Conservation (phyloP, 2,113 vertebrate species). For the Rafetus swinhoei region DNA sequence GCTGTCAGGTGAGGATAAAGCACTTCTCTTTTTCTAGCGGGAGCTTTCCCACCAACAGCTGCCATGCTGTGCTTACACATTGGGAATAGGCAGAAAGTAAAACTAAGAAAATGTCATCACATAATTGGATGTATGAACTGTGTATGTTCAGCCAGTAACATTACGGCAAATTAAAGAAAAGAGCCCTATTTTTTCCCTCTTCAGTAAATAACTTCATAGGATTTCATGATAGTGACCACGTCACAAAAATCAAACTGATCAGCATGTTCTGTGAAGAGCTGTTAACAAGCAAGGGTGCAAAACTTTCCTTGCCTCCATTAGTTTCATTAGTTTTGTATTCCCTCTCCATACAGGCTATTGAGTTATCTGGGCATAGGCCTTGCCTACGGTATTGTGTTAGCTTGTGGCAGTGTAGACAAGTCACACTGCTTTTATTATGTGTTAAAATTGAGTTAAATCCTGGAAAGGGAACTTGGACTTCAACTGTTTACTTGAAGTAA, state of each 20-base stretch:
- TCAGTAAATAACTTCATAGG: not conserved
- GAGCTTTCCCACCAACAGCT: not conserved
- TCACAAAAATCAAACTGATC: not conserved
- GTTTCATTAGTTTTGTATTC: slow-evolving; percentile 13
- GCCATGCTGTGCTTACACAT: not conserved
- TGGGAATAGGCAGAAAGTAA: no score
- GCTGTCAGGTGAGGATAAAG: not conserved
- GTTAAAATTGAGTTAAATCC: not conserved
- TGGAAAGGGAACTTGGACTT: not conserved
- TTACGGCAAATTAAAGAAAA: not conserved
- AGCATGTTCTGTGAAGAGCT: not conserved
- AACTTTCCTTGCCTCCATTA: not conserved
- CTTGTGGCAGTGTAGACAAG: not conserved
- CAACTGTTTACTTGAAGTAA: not conserved
- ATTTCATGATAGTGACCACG: not conserved
- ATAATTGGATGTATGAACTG: not conserved
- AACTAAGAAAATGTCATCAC: not conserved
- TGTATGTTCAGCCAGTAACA: not conserved
- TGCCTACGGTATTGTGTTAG: not conserved
- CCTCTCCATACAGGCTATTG: not conserved
- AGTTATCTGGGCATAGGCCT: not conserved
- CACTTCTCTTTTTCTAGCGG: not conserved
- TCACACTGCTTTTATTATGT: not conserved
- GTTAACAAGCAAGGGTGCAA: not conserved
- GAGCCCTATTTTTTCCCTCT: not conserved